Evolutionary conservation across 2,113 vertebrate species (phyloP).

Genomic region (Gymnarchus niloticus): DNA sequence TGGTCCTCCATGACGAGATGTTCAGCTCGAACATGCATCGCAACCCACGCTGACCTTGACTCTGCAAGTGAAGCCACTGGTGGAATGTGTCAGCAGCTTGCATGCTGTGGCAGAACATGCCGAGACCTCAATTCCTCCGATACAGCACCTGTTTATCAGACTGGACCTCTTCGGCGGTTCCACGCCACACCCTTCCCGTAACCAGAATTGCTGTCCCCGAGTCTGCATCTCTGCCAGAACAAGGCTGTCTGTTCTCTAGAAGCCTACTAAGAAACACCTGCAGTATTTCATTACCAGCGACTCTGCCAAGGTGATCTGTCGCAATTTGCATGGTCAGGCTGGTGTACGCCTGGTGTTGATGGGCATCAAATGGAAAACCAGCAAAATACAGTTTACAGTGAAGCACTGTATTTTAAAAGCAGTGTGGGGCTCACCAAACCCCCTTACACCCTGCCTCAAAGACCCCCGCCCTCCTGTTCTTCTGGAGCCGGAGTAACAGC

Average conservation of each 20-base stretch:
- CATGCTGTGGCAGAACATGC: neutral
- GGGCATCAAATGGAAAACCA: neutral
- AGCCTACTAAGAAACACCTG: neutral
- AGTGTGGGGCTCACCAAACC: neutral
- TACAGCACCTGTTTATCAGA: neutral
- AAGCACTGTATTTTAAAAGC: neutral
- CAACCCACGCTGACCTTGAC: neutral
- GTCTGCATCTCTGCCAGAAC: neutral
- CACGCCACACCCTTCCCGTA: neutral
- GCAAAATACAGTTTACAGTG: neutral
- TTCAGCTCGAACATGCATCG: neutral
- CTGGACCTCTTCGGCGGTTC: neutral
- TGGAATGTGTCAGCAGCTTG: neutral
- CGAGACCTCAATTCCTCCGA: neutral
- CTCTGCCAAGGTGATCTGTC: neutral
- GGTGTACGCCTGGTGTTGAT: too few relatives aligned
- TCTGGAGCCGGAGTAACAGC: neutral
- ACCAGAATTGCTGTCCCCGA: neutral
- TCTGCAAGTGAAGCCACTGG: neutral
- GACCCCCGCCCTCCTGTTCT: too few relatives aligned
- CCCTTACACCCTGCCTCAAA: neutral
- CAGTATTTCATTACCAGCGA: neutral
- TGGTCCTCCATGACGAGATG: neutral
- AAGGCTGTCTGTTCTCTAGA: neutral
- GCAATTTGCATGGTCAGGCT: neutral